A percentile compares a stretch with the other conserved stretches of the same genome.
Evolutionary conservation across 2,888 invertebrate species (phyloP).

Genomic region (Brenthis hecate): DNA sequence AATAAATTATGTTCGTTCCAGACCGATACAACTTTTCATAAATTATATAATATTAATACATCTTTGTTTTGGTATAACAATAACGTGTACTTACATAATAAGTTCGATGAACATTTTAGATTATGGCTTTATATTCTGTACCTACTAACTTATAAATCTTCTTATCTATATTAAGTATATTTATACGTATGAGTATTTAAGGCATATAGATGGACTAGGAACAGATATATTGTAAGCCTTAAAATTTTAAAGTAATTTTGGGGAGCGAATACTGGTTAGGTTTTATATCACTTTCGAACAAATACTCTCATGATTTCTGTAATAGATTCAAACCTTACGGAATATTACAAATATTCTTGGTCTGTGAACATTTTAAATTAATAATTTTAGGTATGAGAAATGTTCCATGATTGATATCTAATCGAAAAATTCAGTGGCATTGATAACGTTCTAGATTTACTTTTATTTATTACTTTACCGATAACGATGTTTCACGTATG

Average conservation of each 20-base stretch:
- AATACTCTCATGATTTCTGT: too few species aligned
- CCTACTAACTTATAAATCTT: too few species aligned
- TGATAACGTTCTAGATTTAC: slow-evolving; percentile 63
- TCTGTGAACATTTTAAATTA: too few species aligned
- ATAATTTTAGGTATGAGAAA: slow-evolving; percentile 38
- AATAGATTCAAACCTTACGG: too few species aligned
- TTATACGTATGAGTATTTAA: too few species aligned
- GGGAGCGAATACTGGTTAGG: too few species aligned
- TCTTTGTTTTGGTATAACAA: slow-evolving; percentile 14
- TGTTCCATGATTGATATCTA: slow-evolving; percentile 45
- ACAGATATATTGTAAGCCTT: too few species aligned
- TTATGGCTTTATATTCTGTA: neutral
- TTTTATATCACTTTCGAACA: too few species aligned
- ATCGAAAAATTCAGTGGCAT: slow-evolving; percentile 50
- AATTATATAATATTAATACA: slow-evolving; percentile 13
- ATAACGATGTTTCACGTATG: slow-evolving; percentile 44
- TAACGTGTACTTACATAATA: slow-evolving; percentile 19
- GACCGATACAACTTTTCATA: slow-evolving; percentile 19
- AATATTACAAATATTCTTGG: too few species aligned
- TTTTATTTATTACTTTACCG: slow-evolving; percentile 52
- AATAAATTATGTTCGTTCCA: slow-evolving; percentile 63
- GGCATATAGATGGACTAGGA: too few species aligned
- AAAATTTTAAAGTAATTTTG: too few species aligned
- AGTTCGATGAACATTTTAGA: slow-evolving; percentile 1
- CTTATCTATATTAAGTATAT: too few species aligned